Evolutionary conservation across 2,113 vertebrate species (phyloP).

Genomic region (Zapus hudsonius): DNA sequence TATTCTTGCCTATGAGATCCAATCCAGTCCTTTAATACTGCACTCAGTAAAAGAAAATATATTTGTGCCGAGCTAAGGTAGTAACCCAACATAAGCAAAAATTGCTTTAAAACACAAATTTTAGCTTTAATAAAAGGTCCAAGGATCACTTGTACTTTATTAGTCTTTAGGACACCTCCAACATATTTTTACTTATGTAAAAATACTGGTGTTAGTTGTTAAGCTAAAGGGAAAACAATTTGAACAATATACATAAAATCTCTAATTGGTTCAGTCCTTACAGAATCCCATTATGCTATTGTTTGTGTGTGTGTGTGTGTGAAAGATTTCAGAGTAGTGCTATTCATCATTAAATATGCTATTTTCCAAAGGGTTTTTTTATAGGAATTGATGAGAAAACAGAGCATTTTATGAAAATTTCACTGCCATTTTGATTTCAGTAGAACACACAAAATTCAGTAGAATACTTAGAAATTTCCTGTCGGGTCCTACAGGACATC

Average conservation of each 20-base stretch:
- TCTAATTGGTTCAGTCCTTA: neutral
- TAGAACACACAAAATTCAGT: neutral
- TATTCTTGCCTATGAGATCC: neutral
- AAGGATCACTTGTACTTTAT: neutral
- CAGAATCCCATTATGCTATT: neutral
- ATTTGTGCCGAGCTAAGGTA: neutral
- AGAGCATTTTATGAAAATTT: neutral
- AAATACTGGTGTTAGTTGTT: neutral
- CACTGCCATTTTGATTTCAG: neutral
- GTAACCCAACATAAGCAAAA: slow-evolving; percentile 3
- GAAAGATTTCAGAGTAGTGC: neutral
- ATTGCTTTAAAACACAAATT: neutral
- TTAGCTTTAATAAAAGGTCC: neutral
- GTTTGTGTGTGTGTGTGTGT: neutral
- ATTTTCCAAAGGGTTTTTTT: neutral
- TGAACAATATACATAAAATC: slow-evolving; percentile 44
- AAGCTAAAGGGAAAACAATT: neutral
- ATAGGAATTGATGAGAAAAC: neutral
- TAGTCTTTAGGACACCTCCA: neutral
- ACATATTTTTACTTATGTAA: slow-evolving; percentile 12
- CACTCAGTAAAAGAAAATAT: slow-evolving; percentile 5
- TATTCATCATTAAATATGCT: slow-evolving; percentile 13
- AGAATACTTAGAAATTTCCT: neutral
- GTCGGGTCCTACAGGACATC: neutral
- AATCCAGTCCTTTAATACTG: neutral